phyloP scores from a whole-genome alignment of 2,888 invertebrate genomes.

The Chymomyza procnemis region DNA sequence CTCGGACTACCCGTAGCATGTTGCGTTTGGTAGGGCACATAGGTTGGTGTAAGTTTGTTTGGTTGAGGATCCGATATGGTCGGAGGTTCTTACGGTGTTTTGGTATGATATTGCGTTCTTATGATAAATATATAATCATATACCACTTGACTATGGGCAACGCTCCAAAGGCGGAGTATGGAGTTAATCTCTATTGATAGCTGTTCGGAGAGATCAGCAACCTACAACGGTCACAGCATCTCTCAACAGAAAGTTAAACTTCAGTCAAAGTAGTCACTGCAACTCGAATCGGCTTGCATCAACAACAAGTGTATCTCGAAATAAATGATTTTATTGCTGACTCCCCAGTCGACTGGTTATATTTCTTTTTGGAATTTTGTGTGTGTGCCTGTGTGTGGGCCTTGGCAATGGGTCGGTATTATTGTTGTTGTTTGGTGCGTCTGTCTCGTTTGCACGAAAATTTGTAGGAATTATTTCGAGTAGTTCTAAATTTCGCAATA shows the following conservation, averaged over 20 bases:
- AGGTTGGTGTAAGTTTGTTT: neutral
- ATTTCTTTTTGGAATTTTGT: neutral
- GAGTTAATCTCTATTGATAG: no score
- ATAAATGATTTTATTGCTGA: neutral
- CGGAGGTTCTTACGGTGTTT: no score
- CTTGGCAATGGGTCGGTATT: conserved; percentile 19
- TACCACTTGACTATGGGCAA: no score
- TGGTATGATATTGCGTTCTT: no score
- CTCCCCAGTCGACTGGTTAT: neutral
- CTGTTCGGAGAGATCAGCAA: no score
- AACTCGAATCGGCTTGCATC: no score
- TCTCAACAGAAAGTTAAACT: no score
- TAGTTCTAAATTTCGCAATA: conserved; percentile 72
- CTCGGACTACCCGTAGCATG: neutral
- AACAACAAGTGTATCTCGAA: neutral
- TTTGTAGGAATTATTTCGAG: conserved; percentile 72
- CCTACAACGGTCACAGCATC: no score
- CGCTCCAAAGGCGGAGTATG: no score
- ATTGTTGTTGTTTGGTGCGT: conserved; percentile 44
- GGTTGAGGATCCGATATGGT: no score
- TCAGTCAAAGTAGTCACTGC: no score
- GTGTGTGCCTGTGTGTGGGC: conserved; percentile 1
- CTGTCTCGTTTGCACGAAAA: conserved; percentile 70
- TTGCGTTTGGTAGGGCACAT: neutral
- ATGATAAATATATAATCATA: no score